Evolutionary conservation across 2,888 invertebrate species (phyloP).

Genomic region (Meteorus colon): DNA sequence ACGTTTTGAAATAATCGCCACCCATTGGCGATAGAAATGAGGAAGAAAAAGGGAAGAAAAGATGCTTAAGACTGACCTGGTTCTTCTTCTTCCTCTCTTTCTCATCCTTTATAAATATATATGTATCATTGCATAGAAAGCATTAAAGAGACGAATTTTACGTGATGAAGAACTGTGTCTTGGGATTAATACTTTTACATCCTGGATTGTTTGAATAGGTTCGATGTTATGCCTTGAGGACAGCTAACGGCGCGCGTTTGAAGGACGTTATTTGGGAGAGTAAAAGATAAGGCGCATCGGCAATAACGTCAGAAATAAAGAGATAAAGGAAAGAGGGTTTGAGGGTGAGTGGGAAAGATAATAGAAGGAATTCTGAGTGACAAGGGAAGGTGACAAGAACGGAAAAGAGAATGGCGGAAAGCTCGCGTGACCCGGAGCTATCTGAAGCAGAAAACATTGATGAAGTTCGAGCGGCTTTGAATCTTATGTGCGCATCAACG

Average conservation of each 20-base stretch:
- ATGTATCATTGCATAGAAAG: no score
- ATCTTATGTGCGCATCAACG: constrained; percentile 62
- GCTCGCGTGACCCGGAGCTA: constrained; percentile 67
- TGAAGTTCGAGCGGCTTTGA: constrained; percentile 64
- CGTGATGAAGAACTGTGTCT: background rate
- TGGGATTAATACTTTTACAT: background rate
- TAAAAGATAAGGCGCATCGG: background rate
- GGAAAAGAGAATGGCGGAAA: constrained; percentile 64
- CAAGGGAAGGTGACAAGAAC: constrained; percentile 2
- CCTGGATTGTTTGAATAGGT: constrained; percentile 46
- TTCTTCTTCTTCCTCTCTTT: constrained; percentile 9
- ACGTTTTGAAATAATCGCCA: background rate
- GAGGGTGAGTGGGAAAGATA: constrained; percentile 19
- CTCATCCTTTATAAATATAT: background rate
- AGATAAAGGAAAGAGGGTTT: constrained; percentile 21
- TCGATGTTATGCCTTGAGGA: constrained; percentile 64
- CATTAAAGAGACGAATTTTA: background rate
- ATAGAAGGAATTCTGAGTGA: constrained; percentile 15
- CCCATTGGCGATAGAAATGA: background rate
- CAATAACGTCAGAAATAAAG: constrained; percentile 5
- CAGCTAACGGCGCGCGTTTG: constrained; percentile 45
- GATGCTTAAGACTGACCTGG: constrained; percentile 16
- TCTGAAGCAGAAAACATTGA: constrained; percentile 65
- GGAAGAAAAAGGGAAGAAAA: background rate
- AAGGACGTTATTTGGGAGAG: background rate